These are phyloP conservation scores for Lontra canadensis DNA, from an alignment of 2,113 vertebrate species.

Conservation along the genomic window DNA sequence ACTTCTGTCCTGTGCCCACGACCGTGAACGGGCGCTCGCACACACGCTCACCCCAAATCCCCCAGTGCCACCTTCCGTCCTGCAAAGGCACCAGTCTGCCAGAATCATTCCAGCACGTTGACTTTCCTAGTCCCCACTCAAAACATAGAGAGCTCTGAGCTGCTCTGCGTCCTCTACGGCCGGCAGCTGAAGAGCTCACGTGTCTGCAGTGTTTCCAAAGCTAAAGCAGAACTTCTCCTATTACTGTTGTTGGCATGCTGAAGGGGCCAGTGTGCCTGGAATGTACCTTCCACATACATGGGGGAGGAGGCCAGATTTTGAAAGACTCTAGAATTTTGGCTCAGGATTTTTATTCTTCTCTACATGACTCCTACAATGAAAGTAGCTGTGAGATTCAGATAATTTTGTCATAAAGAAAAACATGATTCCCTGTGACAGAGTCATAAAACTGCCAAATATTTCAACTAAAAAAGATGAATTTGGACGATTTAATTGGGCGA, in stretches of 20 bases:
- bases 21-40: accelerated
- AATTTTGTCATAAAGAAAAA: neutral
- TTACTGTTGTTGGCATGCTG: neutral
- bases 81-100: neutral
- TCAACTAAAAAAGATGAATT: neutral
- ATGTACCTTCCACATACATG: neutral
- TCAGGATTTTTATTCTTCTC: neutral
- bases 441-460: neutral
- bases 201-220: neutral
- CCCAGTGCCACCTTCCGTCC: accelerated
- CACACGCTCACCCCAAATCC: neutral
- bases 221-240: neutral
- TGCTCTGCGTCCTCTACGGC: neutral
- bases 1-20: accelerated
- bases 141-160: neutral
- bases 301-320: neutral
- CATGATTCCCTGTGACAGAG: neutral
- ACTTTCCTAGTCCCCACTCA: neutral
- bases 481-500: neutral
- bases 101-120: neutral
- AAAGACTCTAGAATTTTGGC: neutral
- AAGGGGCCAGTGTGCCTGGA: neutral
- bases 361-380: neutral
- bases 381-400: neutral
- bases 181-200: neutral